Evolutionary conservation across 2,113 vertebrate species (phyloP).

Genomic region (Struthidea cinerea): DNA sequence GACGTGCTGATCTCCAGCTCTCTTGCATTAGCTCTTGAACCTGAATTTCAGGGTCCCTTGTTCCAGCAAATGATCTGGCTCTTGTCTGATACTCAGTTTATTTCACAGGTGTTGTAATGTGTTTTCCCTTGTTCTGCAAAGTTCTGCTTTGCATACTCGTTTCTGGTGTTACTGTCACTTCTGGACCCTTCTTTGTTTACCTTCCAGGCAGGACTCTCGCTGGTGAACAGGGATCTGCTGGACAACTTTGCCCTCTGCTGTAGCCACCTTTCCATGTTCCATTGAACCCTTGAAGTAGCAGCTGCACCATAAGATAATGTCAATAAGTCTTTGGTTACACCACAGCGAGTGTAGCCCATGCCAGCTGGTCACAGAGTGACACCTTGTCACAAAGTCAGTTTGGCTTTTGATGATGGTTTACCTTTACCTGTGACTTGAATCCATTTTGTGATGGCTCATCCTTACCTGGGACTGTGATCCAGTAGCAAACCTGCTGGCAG

Average conservation of each 20-base stretch:
- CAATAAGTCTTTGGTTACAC: constrained; percentile 43
- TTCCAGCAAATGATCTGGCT: constrained; percentile 38
- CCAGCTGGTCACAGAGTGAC: constrained; percentile 17
- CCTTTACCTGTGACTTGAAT: constrained; percentile 23
- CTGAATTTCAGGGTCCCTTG: neutral
- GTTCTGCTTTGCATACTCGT: constrained; percentile 53
- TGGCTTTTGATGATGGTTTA: constrained; percentile 13
- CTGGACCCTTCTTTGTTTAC: constrained; percentile 40
- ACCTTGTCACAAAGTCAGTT: constrained; percentile 21
- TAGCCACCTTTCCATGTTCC: neutral
- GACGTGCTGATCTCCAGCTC: constrained; percentile 19
- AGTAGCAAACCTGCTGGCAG: constrained; percentile 28
- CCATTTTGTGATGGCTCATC: neutral
- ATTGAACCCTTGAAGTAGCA: constrained; percentile 7
- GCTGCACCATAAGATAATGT: neutral
- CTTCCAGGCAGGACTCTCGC: constrained; percentile 45
- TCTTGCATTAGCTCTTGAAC: constrained; percentile 39
- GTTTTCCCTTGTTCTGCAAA: constrained; percentile 65
- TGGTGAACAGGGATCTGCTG: constrained; percentile 36
- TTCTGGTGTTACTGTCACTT: constrained; percentile 40
- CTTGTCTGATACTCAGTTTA: constrained; percentile 52
- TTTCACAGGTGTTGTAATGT: constrained; percentile 26
- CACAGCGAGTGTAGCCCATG: neutral
- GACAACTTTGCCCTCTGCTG: constrained; percentile 23
- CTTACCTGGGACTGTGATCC: constrained; percentile 25